Conservation (phyloP, 2,797 vertebrate genomes). For the Leptodactylus fallax region DNA sequence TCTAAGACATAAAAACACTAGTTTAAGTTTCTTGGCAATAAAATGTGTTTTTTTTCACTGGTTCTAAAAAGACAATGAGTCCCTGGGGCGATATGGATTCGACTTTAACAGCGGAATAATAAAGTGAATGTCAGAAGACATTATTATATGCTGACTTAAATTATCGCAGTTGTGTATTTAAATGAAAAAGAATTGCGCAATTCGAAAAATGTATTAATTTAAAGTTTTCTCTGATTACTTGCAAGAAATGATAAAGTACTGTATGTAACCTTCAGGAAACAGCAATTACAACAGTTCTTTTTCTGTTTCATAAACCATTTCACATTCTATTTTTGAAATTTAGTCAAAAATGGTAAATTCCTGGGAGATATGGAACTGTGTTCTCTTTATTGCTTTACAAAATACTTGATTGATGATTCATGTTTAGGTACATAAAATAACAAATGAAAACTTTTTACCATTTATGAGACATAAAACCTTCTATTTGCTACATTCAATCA, state of each 20-base stretch:
- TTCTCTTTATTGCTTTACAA: conserved; percentile 1
- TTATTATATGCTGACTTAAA: conserved; percentile 66
- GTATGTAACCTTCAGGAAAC: conserved; percentile 16
- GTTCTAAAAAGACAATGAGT: conserved; percentile 64
- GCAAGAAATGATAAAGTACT: conserved; percentile 22
- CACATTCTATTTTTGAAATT: conserved; percentile 2
- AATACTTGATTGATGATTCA: conserved; percentile 7
- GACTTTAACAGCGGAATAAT: conserved; percentile 64
- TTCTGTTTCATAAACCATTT: conserved; percentile 11
- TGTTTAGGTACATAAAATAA: conserved; percentile 10
- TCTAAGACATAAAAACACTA: conserved; percentile 41
- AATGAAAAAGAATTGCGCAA: conserved; percentile 62
- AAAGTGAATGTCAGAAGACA: conserved; percentile 67
- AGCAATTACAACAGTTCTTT: neutral
- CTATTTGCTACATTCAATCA: neutral
- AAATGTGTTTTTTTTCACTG: conserved; percentile 65
- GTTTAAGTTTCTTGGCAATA: conserved; percentile 59
- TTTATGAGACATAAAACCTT: conserved; percentile 6
- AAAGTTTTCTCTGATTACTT: conserved; percentile 61
- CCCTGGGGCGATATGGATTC: conserved; percentile 64
- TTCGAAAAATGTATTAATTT: conserved; percentile 66
- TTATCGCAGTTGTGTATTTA: conserved; percentile 64
- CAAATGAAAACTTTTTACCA: conserved; percentile 18
- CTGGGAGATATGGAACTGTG: neutral
- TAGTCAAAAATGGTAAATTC: conserved; percentile 1